These are phyloP conservation scores for Hoplias malabaricus DNA, from an alignment of 2,113 vertebrate species.

Conservation along the genomic window DNA sequence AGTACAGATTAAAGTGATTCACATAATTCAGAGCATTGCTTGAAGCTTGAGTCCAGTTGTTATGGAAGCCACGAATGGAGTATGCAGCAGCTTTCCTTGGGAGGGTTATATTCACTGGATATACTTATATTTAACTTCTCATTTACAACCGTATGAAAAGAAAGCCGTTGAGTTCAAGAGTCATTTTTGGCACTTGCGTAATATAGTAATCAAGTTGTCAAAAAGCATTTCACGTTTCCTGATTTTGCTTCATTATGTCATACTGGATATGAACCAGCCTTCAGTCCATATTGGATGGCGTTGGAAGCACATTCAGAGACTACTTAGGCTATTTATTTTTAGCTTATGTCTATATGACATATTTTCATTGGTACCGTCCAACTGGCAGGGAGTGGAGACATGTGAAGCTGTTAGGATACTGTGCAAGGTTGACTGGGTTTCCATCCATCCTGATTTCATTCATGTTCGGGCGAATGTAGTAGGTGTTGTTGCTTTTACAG, in stretches of 20 bases:
- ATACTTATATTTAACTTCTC: conserved; percentile 17
- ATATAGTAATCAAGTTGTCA: conserved; percentile 20
- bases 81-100: conserved; percentile 33
- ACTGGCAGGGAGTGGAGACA: conserved; percentile 88
- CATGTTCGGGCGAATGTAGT: conserved; percentile 84
- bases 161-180: conserved; percentile 23
- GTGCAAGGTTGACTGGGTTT: conserved; percentile 87
- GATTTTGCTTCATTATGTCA: conserved; percentile 18
- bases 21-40: conserved; percentile 54
- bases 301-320: conserved; percentile 24
- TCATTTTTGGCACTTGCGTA: conserved; percentile 28
- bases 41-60: conserved; percentile 32
- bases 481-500: conserved; percentile 88
- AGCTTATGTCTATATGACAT: not conserved
- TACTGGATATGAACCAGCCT: conserved; percentile 27
- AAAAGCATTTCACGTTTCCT: conserved; percentile 16
- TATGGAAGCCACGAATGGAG: conserved; percentile 36
- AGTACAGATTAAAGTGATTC: conserved; percentile 56
- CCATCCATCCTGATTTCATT: conserved; percentile 91
- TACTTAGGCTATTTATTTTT: not conserved
- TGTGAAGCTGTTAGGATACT: conserved; percentile 88
- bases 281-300: conserved; percentile 1
- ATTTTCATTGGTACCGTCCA: conserved; percentile 84
- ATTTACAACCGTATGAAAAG: conserved; percentile 17
- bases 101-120: conserved; percentile 25